Conservation (phyloP, 2,113 vertebrate genomes). For the Myocastor coypus region DNA sequence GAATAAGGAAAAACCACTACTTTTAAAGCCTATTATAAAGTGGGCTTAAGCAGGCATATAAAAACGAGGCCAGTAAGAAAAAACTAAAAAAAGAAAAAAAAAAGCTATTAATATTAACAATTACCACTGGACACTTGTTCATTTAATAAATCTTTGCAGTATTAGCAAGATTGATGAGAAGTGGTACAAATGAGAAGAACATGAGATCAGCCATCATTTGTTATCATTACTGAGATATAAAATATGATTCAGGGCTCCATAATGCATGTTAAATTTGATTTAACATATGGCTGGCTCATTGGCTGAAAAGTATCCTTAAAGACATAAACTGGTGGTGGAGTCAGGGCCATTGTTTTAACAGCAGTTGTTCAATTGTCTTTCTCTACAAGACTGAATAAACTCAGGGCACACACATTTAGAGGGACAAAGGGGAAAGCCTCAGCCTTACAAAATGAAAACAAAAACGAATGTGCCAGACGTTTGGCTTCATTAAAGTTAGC, state of each 20-base stretch:
- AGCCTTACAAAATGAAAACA: neutral
- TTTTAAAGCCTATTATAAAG: conserved; percentile 83
- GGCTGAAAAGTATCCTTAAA: conserved; percentile 87
- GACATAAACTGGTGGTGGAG: conserved; percentile 87
- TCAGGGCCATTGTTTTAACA: conserved; percentile 86
- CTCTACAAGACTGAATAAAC: conserved; percentile 69
- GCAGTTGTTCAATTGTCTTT: conserved; percentile 78
- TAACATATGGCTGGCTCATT: conserved; percentile 90
- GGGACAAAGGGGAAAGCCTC: conserved; percentile 40
- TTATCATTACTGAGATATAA: conserved; percentile 90
- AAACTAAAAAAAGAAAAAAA: conserved; percentile 86
- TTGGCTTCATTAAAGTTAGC: neutral
- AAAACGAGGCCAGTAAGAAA: conserved; percentile 80
- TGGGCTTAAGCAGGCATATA: conserved; percentile 81
- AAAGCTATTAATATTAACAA: conserved; percentile 88
- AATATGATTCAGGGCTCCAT: conserved; percentile 89
- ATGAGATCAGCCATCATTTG: conserved; percentile 87
- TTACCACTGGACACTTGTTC: conserved; percentile 86
- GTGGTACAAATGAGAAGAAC: conserved; percentile 86
- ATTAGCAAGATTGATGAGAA: conserved; percentile 89
- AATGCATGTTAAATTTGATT: conserved; percentile 91
- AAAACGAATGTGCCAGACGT: neutral
- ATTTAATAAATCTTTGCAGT: conserved; percentile 89
- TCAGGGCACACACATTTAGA: conserved; percentile 68
- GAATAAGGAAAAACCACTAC: conserved; percentile 84